These are phyloP conservation scores for Drosophila prostipennis DNA, from an alignment of 2,888 invertebrate species.

Conservation along the genomic window DNA sequence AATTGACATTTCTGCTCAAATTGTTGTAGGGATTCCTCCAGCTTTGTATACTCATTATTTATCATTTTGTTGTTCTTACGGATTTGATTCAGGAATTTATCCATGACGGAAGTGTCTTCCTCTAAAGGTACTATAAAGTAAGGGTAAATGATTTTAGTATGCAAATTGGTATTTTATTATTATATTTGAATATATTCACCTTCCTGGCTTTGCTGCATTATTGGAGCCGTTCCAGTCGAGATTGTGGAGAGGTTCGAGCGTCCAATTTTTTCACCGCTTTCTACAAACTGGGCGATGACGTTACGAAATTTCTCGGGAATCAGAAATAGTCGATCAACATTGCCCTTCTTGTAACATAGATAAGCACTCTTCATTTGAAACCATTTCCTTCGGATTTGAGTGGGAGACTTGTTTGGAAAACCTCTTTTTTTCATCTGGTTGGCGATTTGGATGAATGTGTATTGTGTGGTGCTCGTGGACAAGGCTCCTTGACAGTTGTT, in stretches of 20 bases:
- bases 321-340: conserved; percentile 75
- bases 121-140: conserved; percentile 2
- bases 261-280: conserved; percentile 66
- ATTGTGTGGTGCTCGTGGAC: conserved; percentile 72
- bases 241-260: conserved; percentile 21
- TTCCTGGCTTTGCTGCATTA: conserved; percentile 10
- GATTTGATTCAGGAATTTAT: conserved; percentile 65
- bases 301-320: conserved; percentile 78
- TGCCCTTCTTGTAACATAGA: conserved; percentile 79
- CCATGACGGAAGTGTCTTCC: conserved; percentile 33
- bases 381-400: conserved; percentile 80
- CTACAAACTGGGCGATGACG: conserved; percentile 78
- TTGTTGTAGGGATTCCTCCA: conserved; percentile 67
- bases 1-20: conserved; percentile 71
- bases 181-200: not conserved
- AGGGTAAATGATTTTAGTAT: not conserved
- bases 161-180: not conserved
- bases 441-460: conserved; percentile 79
- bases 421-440: conserved; percentile 77
- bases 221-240: conserved; percentile 6
- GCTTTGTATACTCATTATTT: conserved; percentile 61
- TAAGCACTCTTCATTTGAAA: conserved; percentile 82
- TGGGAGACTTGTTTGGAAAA: conserved; percentile 79
- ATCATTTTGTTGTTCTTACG: conserved; percentile 65
- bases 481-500: conserved; percentile 65